phyloP scores from a whole-genome alignment of 2,888 invertebrate genomes.

The Parnassius apollo region DNA sequence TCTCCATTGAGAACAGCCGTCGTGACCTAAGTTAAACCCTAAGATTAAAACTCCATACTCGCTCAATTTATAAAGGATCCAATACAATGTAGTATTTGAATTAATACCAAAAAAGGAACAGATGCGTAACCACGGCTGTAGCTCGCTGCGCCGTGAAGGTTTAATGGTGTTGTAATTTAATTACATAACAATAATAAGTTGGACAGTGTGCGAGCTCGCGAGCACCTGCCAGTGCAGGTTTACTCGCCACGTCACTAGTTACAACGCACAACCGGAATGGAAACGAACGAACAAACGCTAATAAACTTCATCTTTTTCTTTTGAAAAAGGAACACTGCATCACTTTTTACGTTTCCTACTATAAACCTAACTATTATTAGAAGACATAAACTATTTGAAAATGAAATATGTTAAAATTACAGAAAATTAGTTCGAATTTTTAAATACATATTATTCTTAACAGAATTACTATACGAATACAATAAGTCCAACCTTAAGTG shows the following conservation, averaged over 20 bases:
- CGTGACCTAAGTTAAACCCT: too few relatives aligned
- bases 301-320: background rate
- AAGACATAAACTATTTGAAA: too few relatives aligned
- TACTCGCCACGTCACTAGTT: conserved; percentile 11
- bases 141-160: conserved; percentile 13
- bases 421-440: too few relatives aligned
- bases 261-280: background rate
- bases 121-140: conserved; percentile 31
- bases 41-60: too few relatives aligned
- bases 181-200: conserved; percentile 31
- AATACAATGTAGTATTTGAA: conserved; percentile 4
- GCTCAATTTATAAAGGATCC: background rate
- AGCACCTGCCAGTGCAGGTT: conserved; percentile 36
- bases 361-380: too few relatives aligned
- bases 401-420: too few relatives aligned
- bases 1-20: too few relatives aligned
- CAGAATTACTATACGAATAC: too few relatives aligned
- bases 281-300: background rate
- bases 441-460: too few relatives aligned
- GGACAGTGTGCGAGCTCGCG: background rate
- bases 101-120: conserved; percentile 24
- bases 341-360: too few relatives aligned
- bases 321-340: too few relatives aligned
- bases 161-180: conserved; percentile 30
- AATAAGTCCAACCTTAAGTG: too few relatives aligned